A percentile compares a stretch with the other conserved stretches of the same genome.
Conservation (phyloP, 2,113 vertebrate species). For the Sinosuthora webbiana region DNA sequence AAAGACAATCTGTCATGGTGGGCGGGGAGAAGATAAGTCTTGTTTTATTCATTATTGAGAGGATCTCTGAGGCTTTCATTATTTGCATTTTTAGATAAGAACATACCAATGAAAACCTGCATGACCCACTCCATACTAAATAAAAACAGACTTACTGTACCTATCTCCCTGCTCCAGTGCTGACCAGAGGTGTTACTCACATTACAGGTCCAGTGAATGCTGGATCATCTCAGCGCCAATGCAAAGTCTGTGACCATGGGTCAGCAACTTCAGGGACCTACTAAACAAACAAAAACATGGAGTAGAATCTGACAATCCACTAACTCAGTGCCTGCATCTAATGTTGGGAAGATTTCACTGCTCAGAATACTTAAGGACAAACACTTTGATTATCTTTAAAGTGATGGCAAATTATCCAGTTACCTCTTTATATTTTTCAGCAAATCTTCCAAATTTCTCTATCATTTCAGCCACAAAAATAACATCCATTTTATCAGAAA, state of each 20-base stretch:
- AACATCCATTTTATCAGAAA: conserved; percentile 98
- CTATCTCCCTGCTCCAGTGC: conserved; percentile 69
- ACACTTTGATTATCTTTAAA: neutral
- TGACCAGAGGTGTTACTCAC: conserved; percentile 69
- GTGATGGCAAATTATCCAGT: conserved; percentile 39
- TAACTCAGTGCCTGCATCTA: conserved; percentile 32
- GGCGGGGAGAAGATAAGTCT: conserved; percentile 57
- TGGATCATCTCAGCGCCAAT: conserved; percentile 61
- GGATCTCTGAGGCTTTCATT: conserved; percentile 70
- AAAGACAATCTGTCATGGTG: conserved; percentile 27
- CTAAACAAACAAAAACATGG: conserved; percentile 69
- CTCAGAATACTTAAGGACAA: conserved; percentile 2
- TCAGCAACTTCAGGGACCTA: conserved; percentile 68
- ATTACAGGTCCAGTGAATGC: conserved; percentile 67
- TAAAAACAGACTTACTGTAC: conserved; percentile 68
- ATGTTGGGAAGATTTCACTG: neutral
- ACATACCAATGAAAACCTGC: conserved; percentile 56
- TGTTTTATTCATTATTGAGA: conserved; percentile 71
- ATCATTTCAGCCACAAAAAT: conserved; percentile 99
- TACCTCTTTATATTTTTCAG: conserved; percentile 96
- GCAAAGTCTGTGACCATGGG: conserved; percentile 64
- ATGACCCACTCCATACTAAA: conserved; percentile 68
- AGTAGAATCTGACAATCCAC: conserved; percentile 48
- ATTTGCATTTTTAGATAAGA: conserved; percentile 32
- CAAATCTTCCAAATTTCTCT: conserved; percentile 94